phyloP scores from a whole-genome alignment of 2,888 invertebrate species.

The Mesoligia furuncula region DNA sequence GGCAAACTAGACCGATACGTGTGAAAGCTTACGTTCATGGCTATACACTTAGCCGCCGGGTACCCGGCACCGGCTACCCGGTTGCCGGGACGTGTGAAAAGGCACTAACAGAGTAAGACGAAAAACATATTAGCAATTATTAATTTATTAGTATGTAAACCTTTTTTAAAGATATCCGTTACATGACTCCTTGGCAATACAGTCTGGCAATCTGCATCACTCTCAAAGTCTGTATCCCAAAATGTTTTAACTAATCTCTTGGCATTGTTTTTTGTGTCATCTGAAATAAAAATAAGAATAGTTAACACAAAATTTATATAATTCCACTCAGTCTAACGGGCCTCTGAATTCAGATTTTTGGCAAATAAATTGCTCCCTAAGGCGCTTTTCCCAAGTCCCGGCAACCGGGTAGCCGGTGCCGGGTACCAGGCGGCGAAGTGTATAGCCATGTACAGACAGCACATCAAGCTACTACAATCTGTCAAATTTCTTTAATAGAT shows the following conservation, averaged over 20 bases:
- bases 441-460: too few species aligned
- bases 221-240: conserved; percentile 85
- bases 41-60: too few species aligned
- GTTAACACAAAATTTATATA: not conserved
- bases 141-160: conserved; percentile 24
- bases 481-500: too few species aligned
- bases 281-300: conserved; percentile 49
- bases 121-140: not conserved
- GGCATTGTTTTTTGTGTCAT: conserved; percentile 56
- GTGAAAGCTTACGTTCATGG: too few species aligned
- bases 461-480: too few species aligned
- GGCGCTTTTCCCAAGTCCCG: too few species aligned
- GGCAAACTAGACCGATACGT: too few species aligned
- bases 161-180: conserved; percentile 61
- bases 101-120: not conserved
- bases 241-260: conserved; percentile 74
- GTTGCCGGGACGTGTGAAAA: too few species aligned
- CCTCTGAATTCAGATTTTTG: not conserved
- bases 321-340: not conserved
- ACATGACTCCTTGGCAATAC: conserved; percentile 49
- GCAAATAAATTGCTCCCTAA: too few species aligned
- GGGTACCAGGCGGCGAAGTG: too few species aligned
- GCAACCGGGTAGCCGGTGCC: too few species aligned
- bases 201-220: conserved; percentile 75
- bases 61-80: too few species aligned